A percentile compares a stretch with the other conserved stretches of the same genome.
These are phyloP conservation scores for Ericerus pela DNA, from an alignment of 1,140 invertebrate species.

Conservation along the genomic window DNA sequence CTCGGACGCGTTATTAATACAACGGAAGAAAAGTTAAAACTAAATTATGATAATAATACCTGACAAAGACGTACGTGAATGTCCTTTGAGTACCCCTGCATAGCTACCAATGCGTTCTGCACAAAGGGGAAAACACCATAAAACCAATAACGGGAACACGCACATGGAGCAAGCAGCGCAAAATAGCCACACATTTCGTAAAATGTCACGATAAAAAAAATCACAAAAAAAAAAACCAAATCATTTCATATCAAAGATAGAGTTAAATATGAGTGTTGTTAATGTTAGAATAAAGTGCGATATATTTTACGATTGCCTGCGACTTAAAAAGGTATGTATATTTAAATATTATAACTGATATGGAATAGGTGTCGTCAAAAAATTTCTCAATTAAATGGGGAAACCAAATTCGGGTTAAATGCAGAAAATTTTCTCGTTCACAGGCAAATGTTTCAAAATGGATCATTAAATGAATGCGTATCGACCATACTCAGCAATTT, in stretches of 20 bases:
- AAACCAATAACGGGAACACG: not conserved
- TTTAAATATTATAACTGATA: too few relatives aligned
- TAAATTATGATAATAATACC: constrained; percentile 35
- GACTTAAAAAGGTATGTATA: too few relatives aligned
- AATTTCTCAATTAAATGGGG: too few relatives aligned
- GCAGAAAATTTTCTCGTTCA: too few relatives aligned
- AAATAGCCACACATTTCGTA: constrained; percentile 2
- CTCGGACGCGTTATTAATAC: not conserved
- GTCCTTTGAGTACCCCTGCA: constrained; percentile 58
- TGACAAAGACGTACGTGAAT: constrained; percentile 51
- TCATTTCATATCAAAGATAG: not conserved
- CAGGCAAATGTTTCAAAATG: too few relatives aligned
- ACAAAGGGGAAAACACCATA: not conserved
- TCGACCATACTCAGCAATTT: not conserved
- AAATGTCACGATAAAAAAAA: not conserved
- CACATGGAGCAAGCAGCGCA: constrained; percentile 4
- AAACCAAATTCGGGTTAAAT: too few relatives aligned
- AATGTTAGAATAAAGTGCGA: too few relatives aligned
- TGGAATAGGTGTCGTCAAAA: too few relatives aligned
- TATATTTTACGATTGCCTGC: too few relatives aligned
- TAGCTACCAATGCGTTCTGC: constrained; percentile 44
- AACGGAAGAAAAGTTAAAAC: not conserved
- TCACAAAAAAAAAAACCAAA: constrained; percentile 3
- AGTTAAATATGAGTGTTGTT: too few relatives aligned
- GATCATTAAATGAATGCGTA: too few relatives aligned